Percentiles rank a stretch among this genome's conserved stretches.
Conservation (phyloP, 2,797 vertebrate species). For the Epinephelus malabaricus region DNA sequence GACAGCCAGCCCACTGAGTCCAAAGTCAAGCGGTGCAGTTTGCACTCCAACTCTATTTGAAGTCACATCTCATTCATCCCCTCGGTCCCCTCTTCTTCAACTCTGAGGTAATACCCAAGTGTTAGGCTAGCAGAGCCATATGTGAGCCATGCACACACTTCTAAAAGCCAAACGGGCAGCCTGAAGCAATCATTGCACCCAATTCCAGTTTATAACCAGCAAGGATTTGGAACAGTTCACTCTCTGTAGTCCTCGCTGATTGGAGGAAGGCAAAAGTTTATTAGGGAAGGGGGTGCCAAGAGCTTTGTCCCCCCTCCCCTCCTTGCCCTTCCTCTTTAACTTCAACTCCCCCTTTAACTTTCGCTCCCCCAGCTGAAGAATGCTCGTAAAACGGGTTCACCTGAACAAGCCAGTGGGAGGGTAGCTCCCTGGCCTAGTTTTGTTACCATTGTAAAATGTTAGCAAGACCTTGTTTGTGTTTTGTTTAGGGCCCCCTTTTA, state of each 20-base stretch:
- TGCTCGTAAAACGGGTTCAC: constrained; percentile 88
- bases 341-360: constrained; percentile 84
- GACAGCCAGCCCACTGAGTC: constrained; percentile 27
- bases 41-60: constrained; percentile 59
- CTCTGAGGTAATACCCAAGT: constrained; percentile 76
- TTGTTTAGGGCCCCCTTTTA: constrained; percentile 83
- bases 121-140: constrained; percentile 76
- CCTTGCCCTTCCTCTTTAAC: constrained; percentile 82
- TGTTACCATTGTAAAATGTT: constrained; percentile 86
- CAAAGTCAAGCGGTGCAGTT: constrained; percentile 58
- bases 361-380: constrained; percentile 85
- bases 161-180: constrained; percentile 82
- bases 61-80: constrained; percentile 67
- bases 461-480: constrained; percentile 86
- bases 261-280: constrained; percentile 78
- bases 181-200: constrained; percentile 87
- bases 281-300: constrained; percentile 82
- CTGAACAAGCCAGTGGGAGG: constrained; percentile 86
- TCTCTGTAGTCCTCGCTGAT: constrained; percentile 75
- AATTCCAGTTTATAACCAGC: constrained; percentile 84
- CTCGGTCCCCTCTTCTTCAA: constrained; percentile 70
- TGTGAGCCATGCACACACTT: constrained; percentile 81
- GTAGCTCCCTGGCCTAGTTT: constrained; percentile 76
- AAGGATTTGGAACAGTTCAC: constrained; percentile 80
- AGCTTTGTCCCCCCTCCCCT: constrained; percentile 67